Evolutionary conservation across 30 jellyfish, hydroid and myxozoan species (phyloP).

Genomic region (Turritopsis rubra): DNA sequence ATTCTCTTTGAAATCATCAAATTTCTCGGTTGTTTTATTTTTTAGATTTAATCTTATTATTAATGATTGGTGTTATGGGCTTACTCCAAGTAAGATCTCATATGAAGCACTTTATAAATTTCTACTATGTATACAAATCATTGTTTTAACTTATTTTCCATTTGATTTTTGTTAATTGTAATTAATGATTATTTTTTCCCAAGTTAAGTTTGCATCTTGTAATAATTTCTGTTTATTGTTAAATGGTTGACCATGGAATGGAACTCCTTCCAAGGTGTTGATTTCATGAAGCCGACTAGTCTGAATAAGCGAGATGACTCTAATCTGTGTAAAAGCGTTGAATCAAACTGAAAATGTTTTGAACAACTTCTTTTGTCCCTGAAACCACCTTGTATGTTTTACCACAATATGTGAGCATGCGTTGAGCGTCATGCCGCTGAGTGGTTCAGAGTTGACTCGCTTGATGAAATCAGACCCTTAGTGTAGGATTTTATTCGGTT

Average conservation of each 20-base stretch:
- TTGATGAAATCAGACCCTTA: too few relatives aligned
- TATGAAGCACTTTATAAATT: not conserved
- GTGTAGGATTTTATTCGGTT: too few relatives aligned
- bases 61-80: not conserved
- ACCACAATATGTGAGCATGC: too few relatives aligned
- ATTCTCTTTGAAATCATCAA: not conserved
- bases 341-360: too few relatives aligned
- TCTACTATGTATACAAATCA: not conserved
- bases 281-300: too few relatives aligned
- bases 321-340: too few relatives aligned
- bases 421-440: too few relatives aligned
- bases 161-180: not conserved
- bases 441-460: too few relatives aligned
- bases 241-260: not conserved
- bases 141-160: not conserved
- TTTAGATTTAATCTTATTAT: not conserved
- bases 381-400: too few relatives aligned
- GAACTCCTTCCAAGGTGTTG: not conserved
- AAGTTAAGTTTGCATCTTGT: not conserved
- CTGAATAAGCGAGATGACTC: too few relatives aligned
- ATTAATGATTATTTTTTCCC: not conserved
- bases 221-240: not conserved
- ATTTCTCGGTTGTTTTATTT: not conserved
- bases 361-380: too few relatives aligned
- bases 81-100: not conserved